Base-by-base conservation (phyloP, 2,113 vertebrate genomes). In the Zootoca vivipara region DNA sequence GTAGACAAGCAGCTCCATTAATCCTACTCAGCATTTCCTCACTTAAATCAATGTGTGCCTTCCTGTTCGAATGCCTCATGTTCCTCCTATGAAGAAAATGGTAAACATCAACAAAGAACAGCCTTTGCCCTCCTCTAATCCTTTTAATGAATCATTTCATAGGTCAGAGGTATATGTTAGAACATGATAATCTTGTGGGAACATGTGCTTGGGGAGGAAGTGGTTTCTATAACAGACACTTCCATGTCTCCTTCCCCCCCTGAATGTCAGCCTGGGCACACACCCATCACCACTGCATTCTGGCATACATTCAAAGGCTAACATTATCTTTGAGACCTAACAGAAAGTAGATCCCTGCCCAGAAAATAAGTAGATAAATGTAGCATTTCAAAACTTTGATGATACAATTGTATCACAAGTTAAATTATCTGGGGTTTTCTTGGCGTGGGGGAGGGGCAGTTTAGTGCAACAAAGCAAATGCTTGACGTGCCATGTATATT, bases 41-140 rank as follows among this genome's bases (percentile, higher is more conserved):
- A 88, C 78, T 82, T 85, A 90, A 88, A 62, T 81, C 77, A 87
- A 73, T 86, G 30, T 69, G 4, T 80, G 5, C 52, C 46, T 85
- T 82, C 0, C 28, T 85, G 15, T 69, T 79, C 16, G 67, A n/a
- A 85, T 85, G 2, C 7, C 89, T 85, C 77, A 2, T 65, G 2
- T 46, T 89, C 90, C 88, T 42, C 6, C 75, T 58, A 58, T 65
- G 40, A n/a, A 81, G 7, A 13, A 62, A 90, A 82, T 0, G 0
- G 30, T 69, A 83, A 93, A 79, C 28, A 85, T 26, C 89, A 65
- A 74, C 2, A 70, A 64, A 4, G 1, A 74, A 56, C 16, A 0
- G 22, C 89, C 42, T 46, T 85, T 58, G 18, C 28, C 38, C 1
- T 77, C 52, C 42, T 77, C 85, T 85, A 90, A 89, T 56, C 2